Evolutionary conservation across 2,888 invertebrate species (phyloP).

Genomic region (Ceramica pisi): DNA sequence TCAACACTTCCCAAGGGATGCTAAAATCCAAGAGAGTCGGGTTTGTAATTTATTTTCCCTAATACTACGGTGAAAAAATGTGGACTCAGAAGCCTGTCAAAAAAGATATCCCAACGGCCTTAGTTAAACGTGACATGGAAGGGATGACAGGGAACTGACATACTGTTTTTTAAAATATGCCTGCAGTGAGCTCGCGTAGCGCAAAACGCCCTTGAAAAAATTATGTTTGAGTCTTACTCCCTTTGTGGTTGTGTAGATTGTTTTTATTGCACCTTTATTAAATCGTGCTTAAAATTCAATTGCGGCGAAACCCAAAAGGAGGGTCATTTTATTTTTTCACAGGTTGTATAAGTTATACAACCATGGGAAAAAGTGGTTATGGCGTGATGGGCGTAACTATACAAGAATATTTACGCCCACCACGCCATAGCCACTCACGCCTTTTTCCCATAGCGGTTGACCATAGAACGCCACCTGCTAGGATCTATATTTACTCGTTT

Average conservation of each 20-base stretch:
- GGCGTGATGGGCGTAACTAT: too few species aligned
- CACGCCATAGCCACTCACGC: too few species aligned
- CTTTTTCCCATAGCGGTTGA: too few species aligned
- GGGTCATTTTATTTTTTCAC: neutral
- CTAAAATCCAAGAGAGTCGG: constrained; percentile 21
- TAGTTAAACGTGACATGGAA: constrained; percentile 10
- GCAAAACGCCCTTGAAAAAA: neutral
- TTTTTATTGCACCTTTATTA: neutral
- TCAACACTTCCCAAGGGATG: constrained; percentile 38
- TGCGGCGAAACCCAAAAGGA: neutral
- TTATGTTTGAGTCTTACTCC: neutral
- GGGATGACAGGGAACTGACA: constrained; percentile 22
- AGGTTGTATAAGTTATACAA: neutral
- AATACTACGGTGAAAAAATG: constrained; percentile 25
- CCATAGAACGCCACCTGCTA: too few species aligned
- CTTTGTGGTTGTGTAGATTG: neutral
- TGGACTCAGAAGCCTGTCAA: constrained; percentile 26
- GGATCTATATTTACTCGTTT: too few species aligned
- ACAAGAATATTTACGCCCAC: too few species aligned
- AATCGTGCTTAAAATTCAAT: too few species aligned
- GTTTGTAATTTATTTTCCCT: constrained; percentile 40
- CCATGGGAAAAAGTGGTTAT: too few species aligned
- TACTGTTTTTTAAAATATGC: constrained; percentile 13
- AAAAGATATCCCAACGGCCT: constrained; percentile 22
- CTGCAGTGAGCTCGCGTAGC: neutral